Evolutionary conservation across 2,797 vertebrate genomes (phyloP), one percentile per base, ranked within the genome.

Genomic region (Poecilia velifera): DNA sequence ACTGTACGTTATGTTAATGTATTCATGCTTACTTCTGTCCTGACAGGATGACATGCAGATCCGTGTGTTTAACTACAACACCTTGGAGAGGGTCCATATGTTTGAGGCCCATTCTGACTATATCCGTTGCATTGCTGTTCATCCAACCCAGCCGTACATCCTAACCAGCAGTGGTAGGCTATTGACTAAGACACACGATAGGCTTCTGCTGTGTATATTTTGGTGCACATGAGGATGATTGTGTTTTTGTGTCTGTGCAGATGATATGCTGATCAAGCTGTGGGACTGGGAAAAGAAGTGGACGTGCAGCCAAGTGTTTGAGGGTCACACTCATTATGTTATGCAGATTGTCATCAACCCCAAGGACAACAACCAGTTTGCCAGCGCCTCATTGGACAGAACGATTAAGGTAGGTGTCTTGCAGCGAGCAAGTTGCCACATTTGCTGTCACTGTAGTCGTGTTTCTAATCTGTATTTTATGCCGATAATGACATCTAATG

Each of bases 211-310:
- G 0, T 45, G 14, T 49, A 39, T 74, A 34, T 66, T 73, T 10
- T 25, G 25, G 1, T 64, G 3, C 16, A 47, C 43, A 41, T 7
- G 9, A 75, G 39, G 25, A 49, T 80, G 13, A 79, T 80, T 84
- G 43, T 75, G 20, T 78, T 76, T 85, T 36, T 86, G 5, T 91
- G 66, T 85, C 74, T 86, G 8, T 86, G 10, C 87, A 99, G 98
- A 99, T 95, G 98, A 99, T 92, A 99, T 99, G 98, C 95, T 99
- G 84, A 99, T 99, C 93, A 99, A 99, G 83, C 96, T 99, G 7
- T 99, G 98, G 98, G 98, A 99, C 94, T 99, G 98, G 98, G 98
- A 99, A 84, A 99, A 99, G 92, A 99, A 99, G 83, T 99, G 98
- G 98, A 96, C 97, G 0, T 99, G 98, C 92, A 98, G 97, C 88